Evolutionary conservation across 2,888 invertebrate species (phyloP).

Genomic region (Odontothrips loti): DNA sequence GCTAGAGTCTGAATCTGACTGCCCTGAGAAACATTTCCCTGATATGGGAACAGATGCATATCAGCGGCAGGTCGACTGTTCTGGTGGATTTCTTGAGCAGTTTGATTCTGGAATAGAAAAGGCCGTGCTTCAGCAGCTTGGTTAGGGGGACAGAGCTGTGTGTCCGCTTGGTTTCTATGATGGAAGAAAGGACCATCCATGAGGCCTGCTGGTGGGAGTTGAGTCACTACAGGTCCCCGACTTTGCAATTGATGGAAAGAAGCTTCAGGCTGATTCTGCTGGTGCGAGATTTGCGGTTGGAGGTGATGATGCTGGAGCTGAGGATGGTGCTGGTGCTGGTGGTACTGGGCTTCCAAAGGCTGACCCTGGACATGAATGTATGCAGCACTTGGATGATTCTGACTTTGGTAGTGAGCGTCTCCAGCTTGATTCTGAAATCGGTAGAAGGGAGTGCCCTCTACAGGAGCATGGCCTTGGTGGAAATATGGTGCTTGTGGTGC

Average conservation of each 20-base stretch:
- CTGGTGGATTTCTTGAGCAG: not conserved
- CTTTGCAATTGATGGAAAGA: not conserved
- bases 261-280: not conserved
- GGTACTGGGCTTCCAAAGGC: not conserved
- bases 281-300: not conserved
- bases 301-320: too few relatives aligned
- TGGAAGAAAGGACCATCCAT: not conserved
- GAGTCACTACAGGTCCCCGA: not conserved
- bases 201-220: not conserved
- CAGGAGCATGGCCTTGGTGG: not conserved
- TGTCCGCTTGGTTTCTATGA: not conserved
- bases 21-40: not conserved
- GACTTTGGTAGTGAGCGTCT: not conserved
- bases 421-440: not conserved
- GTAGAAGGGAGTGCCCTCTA: not conserved
- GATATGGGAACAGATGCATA: not conserved
- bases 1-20: not conserved
- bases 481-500: not conserved
- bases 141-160: not conserved
- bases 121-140: not conserved
- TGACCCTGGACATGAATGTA: not conserved
- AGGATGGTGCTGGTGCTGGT: not conserved
- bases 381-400: not conserved
- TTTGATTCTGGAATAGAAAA: not conserved
- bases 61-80: not conserved